phyloP scores from a whole-genome alignment of 2,113 vertebrate genomes.

The Prunella himalayana region DNA sequence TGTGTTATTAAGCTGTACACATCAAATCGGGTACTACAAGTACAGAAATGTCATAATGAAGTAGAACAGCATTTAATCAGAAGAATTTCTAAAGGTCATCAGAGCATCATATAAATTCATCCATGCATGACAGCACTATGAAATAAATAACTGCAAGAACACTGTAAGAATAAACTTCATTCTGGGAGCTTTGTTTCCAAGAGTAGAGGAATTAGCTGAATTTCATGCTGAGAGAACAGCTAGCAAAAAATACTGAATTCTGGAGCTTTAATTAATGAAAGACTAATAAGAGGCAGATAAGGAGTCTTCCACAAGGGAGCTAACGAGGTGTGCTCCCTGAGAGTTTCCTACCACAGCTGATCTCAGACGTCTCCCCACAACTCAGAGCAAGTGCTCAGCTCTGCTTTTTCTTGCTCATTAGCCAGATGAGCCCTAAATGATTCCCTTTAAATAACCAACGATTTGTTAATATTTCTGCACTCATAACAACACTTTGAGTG shows the following conservation, averaged over 20 bases:
- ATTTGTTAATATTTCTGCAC: conserved; percentile 54
- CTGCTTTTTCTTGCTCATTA: conserved; percentile 10
- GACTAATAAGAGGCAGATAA: conserved; percentile 49
- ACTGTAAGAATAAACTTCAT: conserved; percentile 38
- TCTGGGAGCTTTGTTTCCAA: conserved; percentile 31
- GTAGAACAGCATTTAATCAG: conserved; percentile 71
- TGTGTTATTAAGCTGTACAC: conserved; percentile 76
- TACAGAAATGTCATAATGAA: conserved; percentile 74
- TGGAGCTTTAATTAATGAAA: conserved; percentile 57
- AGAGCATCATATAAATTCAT: conserved; percentile 66
- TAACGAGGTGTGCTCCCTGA: conserved; percentile 10
- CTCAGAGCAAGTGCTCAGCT: background rate
- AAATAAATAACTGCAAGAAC: conserved; percentile 65
- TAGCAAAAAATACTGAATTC: background rate
- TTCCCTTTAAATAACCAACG: conserved; percentile 29
- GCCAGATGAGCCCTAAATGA: conserved; percentile 19
- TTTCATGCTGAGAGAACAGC: conserved; percentile 11
- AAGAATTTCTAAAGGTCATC: conserved; percentile 76
- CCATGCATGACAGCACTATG: conserved; percentile 46
- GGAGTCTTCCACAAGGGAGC: background rate
- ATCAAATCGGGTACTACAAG: conserved; percentile 74
- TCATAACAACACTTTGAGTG: background rate
- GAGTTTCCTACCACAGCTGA: background rate
- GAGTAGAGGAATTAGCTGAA: conserved; percentile 19
- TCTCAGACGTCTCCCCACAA: background rate